Conservation (phyloP, 2,113 vertebrate genomes). For the Colius striatus region DNA sequence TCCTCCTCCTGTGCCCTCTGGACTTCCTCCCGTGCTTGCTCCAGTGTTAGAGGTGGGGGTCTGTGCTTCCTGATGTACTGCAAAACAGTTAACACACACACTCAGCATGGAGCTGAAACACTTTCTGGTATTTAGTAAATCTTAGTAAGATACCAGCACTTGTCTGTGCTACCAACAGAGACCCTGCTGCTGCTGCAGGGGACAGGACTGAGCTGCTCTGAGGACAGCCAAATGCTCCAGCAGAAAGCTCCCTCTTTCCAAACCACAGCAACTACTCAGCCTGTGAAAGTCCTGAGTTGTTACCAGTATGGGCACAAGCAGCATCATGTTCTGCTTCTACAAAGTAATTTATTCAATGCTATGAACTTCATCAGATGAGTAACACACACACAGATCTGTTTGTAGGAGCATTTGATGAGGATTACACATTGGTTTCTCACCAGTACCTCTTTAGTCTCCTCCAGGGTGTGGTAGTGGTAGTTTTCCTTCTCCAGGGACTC, state of each 20-base stretch:
- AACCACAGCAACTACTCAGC: background rate
- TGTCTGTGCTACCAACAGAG: background rate
- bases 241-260: background rate
- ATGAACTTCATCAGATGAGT: background rate
- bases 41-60: conserved; percentile 70
- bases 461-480: conserved; percentile 89
- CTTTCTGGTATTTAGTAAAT: background rate
- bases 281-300: background rate
- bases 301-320: background rate
- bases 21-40: conserved; percentile 74
- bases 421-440: accelerated
- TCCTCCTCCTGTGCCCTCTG: conserved; percentile 69
- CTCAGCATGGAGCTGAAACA: background rate
- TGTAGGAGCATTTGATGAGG: accelerated
- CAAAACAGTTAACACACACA: background rate
- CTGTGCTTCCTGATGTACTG: conserved; percentile 84
- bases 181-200: background rate
- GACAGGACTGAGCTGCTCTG: background rate
- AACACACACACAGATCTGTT: background rate
- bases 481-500: conserved; percentile 76
- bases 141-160: background rate
- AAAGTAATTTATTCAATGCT: background rate
- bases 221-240: background rate
- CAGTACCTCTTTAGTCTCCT: conserved; percentile 86
- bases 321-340: background rate